Evolutionary conservation across 2,888 invertebrate genomes (phyloP).

Genomic region (Spicauda simplicius): DNA sequence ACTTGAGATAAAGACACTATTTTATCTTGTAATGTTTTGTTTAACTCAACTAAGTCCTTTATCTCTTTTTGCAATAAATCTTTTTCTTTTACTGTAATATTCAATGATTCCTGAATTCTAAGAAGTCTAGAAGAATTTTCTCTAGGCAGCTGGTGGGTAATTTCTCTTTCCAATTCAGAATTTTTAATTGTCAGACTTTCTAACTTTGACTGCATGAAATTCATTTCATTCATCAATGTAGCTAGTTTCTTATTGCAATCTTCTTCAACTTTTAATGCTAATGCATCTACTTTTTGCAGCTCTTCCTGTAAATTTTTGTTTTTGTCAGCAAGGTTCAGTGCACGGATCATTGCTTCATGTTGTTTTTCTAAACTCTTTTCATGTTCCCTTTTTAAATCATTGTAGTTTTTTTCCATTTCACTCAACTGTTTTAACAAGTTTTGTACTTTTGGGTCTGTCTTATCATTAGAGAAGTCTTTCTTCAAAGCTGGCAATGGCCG

Average conservation of each 20-base stretch:
- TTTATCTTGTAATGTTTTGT: constrained; percentile 79
- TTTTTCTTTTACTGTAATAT: constrained; percentile 64
- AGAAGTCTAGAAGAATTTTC: constrained; percentile 50
- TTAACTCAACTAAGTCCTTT: constrained; percentile 75
- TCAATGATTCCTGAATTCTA: constrained; percentile 57
- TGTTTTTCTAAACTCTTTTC: constrained; percentile 87
- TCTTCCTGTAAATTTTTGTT: constrained; percentile 89
- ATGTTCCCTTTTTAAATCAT: constrained; percentile 73
- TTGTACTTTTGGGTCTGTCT: constrained; percentile 80
- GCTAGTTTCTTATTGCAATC: constrained; percentile 89
- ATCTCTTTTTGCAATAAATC: constrained; percentile 74
- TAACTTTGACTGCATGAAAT: constrained; percentile 82
- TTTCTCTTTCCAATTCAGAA: constrained; percentile 83
- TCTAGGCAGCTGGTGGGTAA: constrained; percentile 66
- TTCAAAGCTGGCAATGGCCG: constrained; percentile 86
- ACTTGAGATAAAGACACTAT: constrained; percentile 58
- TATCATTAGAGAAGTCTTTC: constrained; percentile 87
- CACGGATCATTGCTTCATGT: constrained; percentile 92
- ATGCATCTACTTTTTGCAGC: constrained; percentile 88
- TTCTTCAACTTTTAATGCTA: constrained; percentile 90
- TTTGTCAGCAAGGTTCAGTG: constrained; percentile 89
- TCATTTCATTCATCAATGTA: constrained; percentile 85
- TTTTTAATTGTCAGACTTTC: constrained; percentile 73
- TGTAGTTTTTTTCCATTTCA: constrained; percentile 85
- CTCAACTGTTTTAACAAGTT: constrained; percentile 85